phyloP scores from a whole-genome alignment of 64 coral and sea anemone genomes.

The Anthopleura sola region DNA sequence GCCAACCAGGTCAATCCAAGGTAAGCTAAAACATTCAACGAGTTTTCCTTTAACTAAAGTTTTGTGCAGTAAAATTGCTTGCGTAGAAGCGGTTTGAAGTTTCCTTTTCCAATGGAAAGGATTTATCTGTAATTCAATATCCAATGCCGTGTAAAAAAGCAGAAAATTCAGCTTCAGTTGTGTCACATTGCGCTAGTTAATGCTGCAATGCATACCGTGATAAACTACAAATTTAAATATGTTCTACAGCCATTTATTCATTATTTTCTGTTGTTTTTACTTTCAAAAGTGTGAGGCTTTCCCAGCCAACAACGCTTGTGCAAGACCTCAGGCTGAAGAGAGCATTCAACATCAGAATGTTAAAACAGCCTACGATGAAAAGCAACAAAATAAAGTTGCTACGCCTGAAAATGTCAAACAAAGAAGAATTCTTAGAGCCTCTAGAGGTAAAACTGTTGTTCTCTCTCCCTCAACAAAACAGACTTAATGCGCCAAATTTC shows the following conservation, averaged over 20 bases:
- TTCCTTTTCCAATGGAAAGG: too few species aligned
- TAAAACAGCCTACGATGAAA: neutral
- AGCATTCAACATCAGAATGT: neutral
- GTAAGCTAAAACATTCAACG: neutral
- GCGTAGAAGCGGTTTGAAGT: too few species aligned
- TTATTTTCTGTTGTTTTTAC: neutral
- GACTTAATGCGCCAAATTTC: neutral
- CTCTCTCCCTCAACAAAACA: neutral
- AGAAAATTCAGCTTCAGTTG: too few species aligned
- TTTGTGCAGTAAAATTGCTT: neutral
- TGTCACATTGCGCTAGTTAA: too few species aligned
- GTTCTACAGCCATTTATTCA: neutral
- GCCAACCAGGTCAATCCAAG: neutral
- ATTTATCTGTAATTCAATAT: too few species aligned
- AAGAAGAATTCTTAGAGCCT: neutral
- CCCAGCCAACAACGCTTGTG: neutral
- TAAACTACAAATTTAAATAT: too few species aligned
- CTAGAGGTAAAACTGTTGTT: neutral
- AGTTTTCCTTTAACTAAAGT: neutral
- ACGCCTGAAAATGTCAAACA: neutral
- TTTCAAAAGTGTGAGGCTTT: neutral
- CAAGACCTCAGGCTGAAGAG: neutral
- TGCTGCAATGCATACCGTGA: too few species aligned
- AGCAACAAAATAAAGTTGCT: neutral
- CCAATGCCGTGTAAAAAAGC: too few species aligned